Evolutionary conservation across 2,888 invertebrate species (phyloP), one percentile per base, ranked within the genome.

Genomic region (Spialia ferax): DNA sequence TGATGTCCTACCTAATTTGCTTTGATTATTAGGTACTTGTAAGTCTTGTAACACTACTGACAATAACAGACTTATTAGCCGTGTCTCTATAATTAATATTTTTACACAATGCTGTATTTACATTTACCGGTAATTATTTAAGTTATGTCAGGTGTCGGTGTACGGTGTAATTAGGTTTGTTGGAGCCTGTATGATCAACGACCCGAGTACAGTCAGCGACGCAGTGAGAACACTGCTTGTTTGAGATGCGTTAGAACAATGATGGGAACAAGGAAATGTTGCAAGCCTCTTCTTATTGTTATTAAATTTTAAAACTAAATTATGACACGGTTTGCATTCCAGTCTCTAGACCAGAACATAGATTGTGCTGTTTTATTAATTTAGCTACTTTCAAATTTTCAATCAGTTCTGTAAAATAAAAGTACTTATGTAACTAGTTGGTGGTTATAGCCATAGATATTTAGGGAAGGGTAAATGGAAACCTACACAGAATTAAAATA

Each of bases 131-230:
- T 48, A 64, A 55, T 55, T 55, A 55, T 55, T 48, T 32, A 15
- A 20, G 48, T 56, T 56, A 57, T 35, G 56, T 35, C 29, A 48
- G 56, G 20, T n/a, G 38, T 32, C 18, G 11, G 32, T 35, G 56
- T 42, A 55, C 55, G 55, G 38, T 29, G 29, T 54, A 55, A 42
- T 55, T 42, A 63, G 20, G 13, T 29, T 13, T 20, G 42, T 48
- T 64, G 18, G 48, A 48, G 32, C 56, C 64, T 26, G 64, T 50
- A 57, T 57, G 48, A 22, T 15, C 56, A 48, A 18, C 64, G 64
- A 35, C 57, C 57, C 64, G 57, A 57, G 35, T 52, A 52, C 52
- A 22, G 35, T 62, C 35, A 20, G 62, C 62, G 23, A 52, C 62
- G 7, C 52, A 38, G 50, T 50, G 50, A 32, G 32, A 52, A 22